A percentile compares a stretch with the other conserved stretches of the same genome.
Conservation (phyloP, 2,888 invertebrate genomes). For the Cataglyphis rosenhaueri region DNA sequence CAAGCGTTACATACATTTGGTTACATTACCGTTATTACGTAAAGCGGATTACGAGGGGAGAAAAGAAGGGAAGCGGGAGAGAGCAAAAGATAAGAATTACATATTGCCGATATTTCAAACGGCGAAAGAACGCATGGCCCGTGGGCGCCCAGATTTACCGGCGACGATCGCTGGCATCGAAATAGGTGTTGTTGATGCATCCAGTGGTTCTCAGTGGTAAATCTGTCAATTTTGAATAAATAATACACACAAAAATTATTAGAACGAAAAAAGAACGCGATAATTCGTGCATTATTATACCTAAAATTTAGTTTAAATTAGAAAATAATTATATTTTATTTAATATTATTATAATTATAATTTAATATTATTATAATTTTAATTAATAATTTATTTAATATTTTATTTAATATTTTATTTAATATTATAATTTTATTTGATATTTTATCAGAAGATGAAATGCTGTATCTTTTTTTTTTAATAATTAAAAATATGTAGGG, state of each 20-base stretch:
- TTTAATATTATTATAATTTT: too few relatives aligned
- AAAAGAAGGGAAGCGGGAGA: conserved; percentile 64
- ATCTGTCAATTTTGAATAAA: background rate
- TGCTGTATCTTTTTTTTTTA: background rate
- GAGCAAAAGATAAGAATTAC: conserved; percentile 53
- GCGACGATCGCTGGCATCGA: background rate
- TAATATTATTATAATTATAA: background rate
- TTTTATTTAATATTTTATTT: too few relatives aligned
- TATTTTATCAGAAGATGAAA: background rate
- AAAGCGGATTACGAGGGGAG: conserved; percentile 81
- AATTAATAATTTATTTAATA: too few relatives aligned
- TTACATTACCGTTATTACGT: conserved; percentile 83
- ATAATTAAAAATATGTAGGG: background rate
- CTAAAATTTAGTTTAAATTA: background rate
- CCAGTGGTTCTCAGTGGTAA: background rate
- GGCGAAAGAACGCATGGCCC: conserved; percentile 11
- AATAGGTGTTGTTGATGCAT: background rate
- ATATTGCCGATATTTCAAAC: conserved; percentile 64
- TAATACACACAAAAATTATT: background rate
- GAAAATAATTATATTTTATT: background rate
- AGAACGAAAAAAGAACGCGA: background rate
- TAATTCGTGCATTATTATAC: background rate
- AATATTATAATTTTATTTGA: background rate
- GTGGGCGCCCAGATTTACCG: conserved; percentile 1
- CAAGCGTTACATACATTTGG: conserved; percentile 85